phyloP scores from a whole-genome alignment of 2,797 vertebrate species.

The Liasis olivaceus region DNA sequence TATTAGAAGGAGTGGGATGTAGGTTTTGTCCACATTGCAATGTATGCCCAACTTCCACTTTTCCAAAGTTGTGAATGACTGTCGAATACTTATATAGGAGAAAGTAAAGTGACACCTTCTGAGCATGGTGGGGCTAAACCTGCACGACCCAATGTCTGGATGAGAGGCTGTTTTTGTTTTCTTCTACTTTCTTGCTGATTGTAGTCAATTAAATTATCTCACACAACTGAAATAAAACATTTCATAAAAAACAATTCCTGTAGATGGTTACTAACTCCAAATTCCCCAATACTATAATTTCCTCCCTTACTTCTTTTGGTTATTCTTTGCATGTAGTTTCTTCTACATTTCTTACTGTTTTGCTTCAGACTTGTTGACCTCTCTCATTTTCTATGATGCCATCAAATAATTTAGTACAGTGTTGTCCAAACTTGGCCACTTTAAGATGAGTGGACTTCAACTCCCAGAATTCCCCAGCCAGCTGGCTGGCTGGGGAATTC shows the following conservation, averaged over 20 bases:
- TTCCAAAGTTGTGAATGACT: not conserved
- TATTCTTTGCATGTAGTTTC: not conserved
- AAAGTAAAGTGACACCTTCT: not conserved
- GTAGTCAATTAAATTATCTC: not conserved
- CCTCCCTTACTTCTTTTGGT: not conserved
- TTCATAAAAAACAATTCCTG: not conserved
- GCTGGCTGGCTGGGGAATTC: too few species aligned
- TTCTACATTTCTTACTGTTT: not conserved
- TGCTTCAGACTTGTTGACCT: not conserved
- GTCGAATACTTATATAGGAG: not conserved
- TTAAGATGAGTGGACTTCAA: too few species aligned
- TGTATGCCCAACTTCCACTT: not conserved
- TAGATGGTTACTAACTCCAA: not conserved
- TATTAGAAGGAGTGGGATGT: not conserved
- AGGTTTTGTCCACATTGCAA: not conserved
- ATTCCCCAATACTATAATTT: not conserved
- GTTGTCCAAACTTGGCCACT: too few species aligned
- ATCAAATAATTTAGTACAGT: too few species aligned
- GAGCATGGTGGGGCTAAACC: not conserved
- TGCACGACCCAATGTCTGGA: not conserved
- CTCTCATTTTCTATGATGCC: not conserved
- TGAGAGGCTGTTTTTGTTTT: not conserved
- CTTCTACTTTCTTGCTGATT: not conserved
- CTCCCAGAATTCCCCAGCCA: too few species aligned
- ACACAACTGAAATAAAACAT: not conserved